Percentiles rank a stretch among this genome's conserved stretches.
phyloP scores from a whole-genome alignment of 1,140 invertebrate species.

The Schlechtendalia chinensis region DNA sequence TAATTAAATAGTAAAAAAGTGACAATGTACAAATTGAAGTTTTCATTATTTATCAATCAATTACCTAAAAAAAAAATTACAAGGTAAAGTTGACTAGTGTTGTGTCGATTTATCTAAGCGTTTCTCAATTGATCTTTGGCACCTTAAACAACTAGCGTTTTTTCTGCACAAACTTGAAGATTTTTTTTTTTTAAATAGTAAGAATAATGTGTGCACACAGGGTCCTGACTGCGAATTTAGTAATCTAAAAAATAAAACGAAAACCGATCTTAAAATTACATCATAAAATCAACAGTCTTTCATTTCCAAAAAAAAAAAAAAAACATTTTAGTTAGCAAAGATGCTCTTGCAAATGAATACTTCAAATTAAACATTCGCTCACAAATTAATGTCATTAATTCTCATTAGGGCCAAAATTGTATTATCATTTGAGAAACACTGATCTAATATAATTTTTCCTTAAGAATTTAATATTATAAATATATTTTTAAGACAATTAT shows the following conservation, averaged over 20 bases:
- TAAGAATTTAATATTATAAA: slow-evolving; percentile 11
- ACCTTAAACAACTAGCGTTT: background rate
- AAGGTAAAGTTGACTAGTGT: slow-evolving; percentile 21
- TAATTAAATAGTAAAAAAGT: slow-evolving; percentile 49
- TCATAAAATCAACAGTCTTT: slow-evolving; percentile 25
- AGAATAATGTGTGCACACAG: background rate
- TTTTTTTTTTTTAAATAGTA: background rate
- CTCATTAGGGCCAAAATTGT: background rate
- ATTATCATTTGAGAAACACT: slow-evolving; percentile 46
- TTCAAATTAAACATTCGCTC: slow-evolving; percentile 14
- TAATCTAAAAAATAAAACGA: background rate
- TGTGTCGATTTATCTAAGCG: slow-evolving; percentile 25
- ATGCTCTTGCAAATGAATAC: background rate
- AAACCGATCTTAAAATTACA: slow-evolving; percentile 12
- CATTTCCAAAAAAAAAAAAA: slow-evolving; percentile 17
- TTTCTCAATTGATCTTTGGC: slow-evolving; percentile 44
- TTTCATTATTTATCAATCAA: slow-evolving; percentile 35
- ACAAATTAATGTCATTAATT: slow-evolving; percentile 16
- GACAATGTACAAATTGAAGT: slow-evolving; percentile 44
- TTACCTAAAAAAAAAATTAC: slow-evolving; percentile 27
- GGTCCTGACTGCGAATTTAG: too few relatives aligned
- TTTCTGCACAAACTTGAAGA: background rate
- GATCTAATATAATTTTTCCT: slow-evolving; percentile 16
- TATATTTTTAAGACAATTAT: slow-evolving; percentile 30
- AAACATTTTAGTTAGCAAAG: background rate